Conservation (phyloP, 35 echinoderm and acorn worm species). For the Lytechinus pictus region DNA sequence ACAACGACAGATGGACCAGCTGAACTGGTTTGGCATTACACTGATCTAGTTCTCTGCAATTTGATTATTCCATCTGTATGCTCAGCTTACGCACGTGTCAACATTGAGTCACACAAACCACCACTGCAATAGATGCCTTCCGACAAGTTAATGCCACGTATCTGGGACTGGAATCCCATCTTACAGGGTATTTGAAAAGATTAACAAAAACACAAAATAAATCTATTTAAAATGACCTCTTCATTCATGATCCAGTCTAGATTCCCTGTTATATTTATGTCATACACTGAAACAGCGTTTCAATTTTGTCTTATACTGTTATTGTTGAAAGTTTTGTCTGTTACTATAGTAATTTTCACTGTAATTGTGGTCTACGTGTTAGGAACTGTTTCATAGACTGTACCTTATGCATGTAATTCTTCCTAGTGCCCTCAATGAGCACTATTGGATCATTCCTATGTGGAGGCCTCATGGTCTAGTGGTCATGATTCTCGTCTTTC, state of each 20-base stretch:
- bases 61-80: background rate
- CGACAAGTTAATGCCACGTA: background rate
- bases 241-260: background rate
- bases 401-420: no score
- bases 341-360: no score
- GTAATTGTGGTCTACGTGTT: no score
- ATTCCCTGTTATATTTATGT: background rate
- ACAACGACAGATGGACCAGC: background rate
- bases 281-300: background rate
- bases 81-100: background rate
- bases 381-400: no score
- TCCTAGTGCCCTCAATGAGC: no score
- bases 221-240: background rate
- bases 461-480: no score
- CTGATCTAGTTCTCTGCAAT: background rate
- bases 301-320: background rate
- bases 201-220: background rate
- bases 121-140: background rate
- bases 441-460: no score
- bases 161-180: background rate
- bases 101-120: background rate
- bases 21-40: background rate
- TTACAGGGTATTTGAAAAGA: background rate
- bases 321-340: background rate
- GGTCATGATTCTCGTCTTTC: no score